Base-by-base conservation (phyloP, 2,113 vertebrate species). In the Indri indri region DNA sequence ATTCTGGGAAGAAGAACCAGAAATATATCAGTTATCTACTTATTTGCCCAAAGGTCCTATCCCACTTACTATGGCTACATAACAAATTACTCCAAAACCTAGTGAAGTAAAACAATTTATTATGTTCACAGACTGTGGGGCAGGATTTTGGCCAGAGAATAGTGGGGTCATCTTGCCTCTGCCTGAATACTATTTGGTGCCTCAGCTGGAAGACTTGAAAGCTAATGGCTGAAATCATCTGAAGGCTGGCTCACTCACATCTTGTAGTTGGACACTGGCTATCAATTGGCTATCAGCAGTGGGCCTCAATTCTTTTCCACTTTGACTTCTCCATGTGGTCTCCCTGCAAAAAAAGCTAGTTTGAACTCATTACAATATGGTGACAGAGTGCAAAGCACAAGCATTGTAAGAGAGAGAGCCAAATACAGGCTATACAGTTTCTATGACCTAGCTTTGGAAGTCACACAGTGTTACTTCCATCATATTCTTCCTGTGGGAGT, bases 41-140 rank as follows among this genome's bases (percentile, higher is more conserved):
- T 42, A 47, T 73, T 77, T 82, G 61, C 32, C 40, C 61, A 96
- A 91, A 37, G 22, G 27, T 68, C 5, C 45, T 94, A 57, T 40
- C 82, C 20, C 32, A 61, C 16, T 79, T 66, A 74, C 22, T 42
- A 8, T 90, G 63, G 34, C 14, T 84, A 2, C 13, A 57, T 13
- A 95, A 59, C 20, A 92, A 57, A 50, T 80, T 66, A 74, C 32
- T 81, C 34, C 6, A 88, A 71, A 96, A 70, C n/a, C n/a, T 59
- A 54, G 40, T 5, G 10, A 10, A 77, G 13, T 45, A 94, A 66
- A 82, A 63, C 16, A 34, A 52, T 94, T 40, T 87, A 42, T 52
- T 87, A 37, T 23, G 8, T 23, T 92, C 57, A 63, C 4, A 89
- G 34, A 77, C 30, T 42, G 2, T 23, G 17, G 16, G 25, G 70